Percentiles rank a stretch among this genome's conserved stretches.
phyloP scores from a whole-genome alignment of 2,113 vertebrate genomes.

The Dasypus novemcinctus region DNA sequence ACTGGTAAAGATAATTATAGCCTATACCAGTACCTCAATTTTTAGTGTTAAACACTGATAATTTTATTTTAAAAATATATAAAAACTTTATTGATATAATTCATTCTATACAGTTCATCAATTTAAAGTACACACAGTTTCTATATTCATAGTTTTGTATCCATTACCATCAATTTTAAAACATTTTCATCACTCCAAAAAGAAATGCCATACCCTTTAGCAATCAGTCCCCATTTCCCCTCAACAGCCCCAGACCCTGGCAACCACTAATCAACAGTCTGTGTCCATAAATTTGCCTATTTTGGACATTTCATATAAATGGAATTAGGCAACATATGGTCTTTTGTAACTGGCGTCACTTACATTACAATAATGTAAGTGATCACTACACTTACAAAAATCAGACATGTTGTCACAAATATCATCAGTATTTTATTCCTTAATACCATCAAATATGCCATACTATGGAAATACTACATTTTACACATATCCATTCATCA shows the following conservation, averaged over 20 bases:
- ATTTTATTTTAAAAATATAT: background rate
- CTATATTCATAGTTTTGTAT: background rate
- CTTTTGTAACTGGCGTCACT: background rate
- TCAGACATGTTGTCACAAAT: background rate
- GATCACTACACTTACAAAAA: no score
- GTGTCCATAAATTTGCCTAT: background rate
- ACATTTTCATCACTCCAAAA: constrained; percentile 37
- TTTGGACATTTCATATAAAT: constrained; percentile 3
- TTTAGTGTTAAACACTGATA: background rate
- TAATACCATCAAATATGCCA: background rate
- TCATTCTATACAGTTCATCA: background rate
- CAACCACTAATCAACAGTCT: background rate
- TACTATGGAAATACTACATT: background rate
- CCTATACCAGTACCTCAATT: background rate
- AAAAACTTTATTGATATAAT: background rate
- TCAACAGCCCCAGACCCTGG: background rate
- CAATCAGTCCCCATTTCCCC: background rate
- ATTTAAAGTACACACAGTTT: background rate
- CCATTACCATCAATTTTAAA: background rate
- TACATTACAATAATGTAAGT: no score
- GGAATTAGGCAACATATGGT: background rate
- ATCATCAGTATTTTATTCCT: background rate
- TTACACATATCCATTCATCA: background rate
- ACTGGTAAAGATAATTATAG: background rate
- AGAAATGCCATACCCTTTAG: background rate